A percentile compares a stretch with the other conserved stretches of the same genome.
phyloP scores from a whole-genome alignment of 2,797 vertebrate genomes.

The Hemibagrus guttatus region DNA sequence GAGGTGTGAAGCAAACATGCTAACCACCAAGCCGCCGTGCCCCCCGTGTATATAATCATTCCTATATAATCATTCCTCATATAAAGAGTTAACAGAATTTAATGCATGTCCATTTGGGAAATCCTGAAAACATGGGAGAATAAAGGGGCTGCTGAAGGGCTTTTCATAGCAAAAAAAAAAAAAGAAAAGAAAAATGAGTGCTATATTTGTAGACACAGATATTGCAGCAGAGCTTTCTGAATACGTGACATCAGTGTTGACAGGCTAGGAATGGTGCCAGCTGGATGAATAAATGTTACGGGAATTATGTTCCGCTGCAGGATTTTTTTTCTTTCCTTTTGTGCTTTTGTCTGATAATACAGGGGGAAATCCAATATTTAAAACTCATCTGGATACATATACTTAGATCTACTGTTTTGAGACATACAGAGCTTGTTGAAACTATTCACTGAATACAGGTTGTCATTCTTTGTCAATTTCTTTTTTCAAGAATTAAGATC shows the following conservation, averaged over 20 bases:
- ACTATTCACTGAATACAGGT: not conserved
- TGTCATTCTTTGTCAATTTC: not conserved
- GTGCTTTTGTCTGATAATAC: not conserved
- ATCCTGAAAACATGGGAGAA: not conserved
- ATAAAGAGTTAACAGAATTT: not conserved
- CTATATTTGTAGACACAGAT: not conserved
- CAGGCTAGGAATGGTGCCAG: not conserved
- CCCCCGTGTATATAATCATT: not conserved
- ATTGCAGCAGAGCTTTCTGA: conserved; percentile 1
- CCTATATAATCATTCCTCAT: too few species aligned
- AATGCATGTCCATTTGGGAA: not conserved
- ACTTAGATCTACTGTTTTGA: not conserved
- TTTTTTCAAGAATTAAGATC: not conserved
- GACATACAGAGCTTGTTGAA: not conserved
- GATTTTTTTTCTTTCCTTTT: not conserved
- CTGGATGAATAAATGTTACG: not conserved
- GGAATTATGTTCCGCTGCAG: not conserved
- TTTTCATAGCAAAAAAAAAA: not conserved
- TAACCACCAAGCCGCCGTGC: too few species aligned
- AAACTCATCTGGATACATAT: not conserved
- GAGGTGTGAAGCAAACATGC: too few species aligned
- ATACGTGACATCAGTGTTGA: not conserved
- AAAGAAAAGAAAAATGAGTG: not conserved
- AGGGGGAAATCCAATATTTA: not conserved
- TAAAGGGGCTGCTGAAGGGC: not conserved